Evolutionary conservation across 2,797 vertebrate genomes (phyloP), one percentile per base, ranked within the genome.

Genomic region (Sebastes glaucus): DNA sequence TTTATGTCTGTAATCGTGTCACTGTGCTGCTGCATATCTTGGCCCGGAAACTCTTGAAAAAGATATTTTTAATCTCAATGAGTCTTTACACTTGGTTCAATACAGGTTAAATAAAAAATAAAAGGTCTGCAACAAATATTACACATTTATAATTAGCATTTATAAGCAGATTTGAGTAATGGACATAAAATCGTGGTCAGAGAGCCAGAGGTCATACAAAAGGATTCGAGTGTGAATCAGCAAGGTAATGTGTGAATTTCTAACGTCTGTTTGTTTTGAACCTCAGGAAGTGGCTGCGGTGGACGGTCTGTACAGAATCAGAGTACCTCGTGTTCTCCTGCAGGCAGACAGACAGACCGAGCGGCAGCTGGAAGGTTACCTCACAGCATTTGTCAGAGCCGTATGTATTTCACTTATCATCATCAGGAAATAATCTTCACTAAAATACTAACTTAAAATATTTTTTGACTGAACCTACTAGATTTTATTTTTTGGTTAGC

Each of bases 351-450:
- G 92, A n/a, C 93, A 94, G 32, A 93, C 95, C 0, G 96, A 96
- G 23, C 71, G 88, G 1, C 95, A 90, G 71, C 46, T 88, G n/a
- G 95, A 95, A 0, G 95, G 96, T 60, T 94, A 96, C 2, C 96
- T 99, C 65, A 97, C 96, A 2, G 96, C 97, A 1, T 98, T 98
- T 13, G 95, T 99, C 82, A 94, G 96, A 78, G 97, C 97, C 1
- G 98, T 99, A 92, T 80, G 97, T 97, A 61, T 79, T 75, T 74
- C 20, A 28, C 52, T 64, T 11, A 9, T 27, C 14, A 57, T 65
- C 6, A 18, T 5, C 56, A 11, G 11, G 14, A 61, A 35, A 23
- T 22, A 2, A 10, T 33, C n/a, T 25, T 57, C 16, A 22, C 38
- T 6, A 63, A 62, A 62, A 20, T 42, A 42, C 11, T 20, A n/a